Base-by-base conservation (phyloP, 2,888 invertebrate species). In the Petrophora chlorosata region DNA sequence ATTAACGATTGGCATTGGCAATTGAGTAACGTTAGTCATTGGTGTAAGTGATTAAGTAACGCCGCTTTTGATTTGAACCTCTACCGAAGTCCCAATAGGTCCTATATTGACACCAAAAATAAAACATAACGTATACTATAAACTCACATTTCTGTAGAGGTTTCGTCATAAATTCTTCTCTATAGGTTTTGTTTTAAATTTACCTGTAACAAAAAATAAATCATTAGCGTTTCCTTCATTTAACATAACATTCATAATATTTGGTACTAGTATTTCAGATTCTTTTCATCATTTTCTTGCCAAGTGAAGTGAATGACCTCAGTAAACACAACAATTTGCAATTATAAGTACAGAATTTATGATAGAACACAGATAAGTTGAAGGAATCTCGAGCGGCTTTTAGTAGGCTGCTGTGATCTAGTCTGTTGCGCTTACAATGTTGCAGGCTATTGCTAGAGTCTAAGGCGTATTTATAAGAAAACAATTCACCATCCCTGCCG, bases 131-230 rank as follows among this genome's bases (percentile, higher is more conserved):
- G n/a, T n/a, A n/a, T n/a, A n/a, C n/a, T n/a, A n/a, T n/a, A n/a
- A n/a, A n/a, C n/a, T n/a, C n/a, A n/a, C n/a, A n/a, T n/a, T n/a
- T n/a, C n/a, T n/a, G n/a, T n/a, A n/a, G n/a, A n/a, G n/a, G n/a
- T n/a, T n/a, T n/a, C n/a, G n/a, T n/a, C n/a, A n/a, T n/a, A n/a
- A n/a, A n/a, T n/a, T n/a, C n/a, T n/a, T 2, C 19, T 4, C 19
- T 19, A 1, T 4, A 19, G 2, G 5, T 19, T 19, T 19, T 33
- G 13, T 23, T 35, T 10, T 5, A 13, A 23, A 7, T 44, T 65
- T 70, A 70, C 70, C 70, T 70, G 66, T 35, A 70, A 70, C 61
- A 63, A 66, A 44, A 59, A 30, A 32, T 49, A 39, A 41, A 15
- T 29, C 19, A 35, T 30, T n/a, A 42, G 8, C 2, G 9, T 25